Base-by-base conservation (phyloP, 2,888 invertebrate genomes). In the Euzetes globulus region DNA sequence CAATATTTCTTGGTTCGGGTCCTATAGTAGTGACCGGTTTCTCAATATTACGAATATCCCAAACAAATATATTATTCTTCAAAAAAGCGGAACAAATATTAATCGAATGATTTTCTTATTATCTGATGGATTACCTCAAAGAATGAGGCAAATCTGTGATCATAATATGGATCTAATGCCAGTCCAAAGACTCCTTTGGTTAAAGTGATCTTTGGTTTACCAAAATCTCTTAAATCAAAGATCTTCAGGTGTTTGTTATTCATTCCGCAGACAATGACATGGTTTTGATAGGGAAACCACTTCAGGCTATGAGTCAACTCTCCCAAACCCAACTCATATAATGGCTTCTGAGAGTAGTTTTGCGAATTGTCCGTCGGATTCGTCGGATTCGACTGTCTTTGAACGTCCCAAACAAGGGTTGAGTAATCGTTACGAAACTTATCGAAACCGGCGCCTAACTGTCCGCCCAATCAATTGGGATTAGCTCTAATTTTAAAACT, bases 381-480 rank as follows among this genome's bases (percentile, higher is more conserved):
- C 13, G 17, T 29, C 1, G n/a, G 29, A 70, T 17, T 37, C n/a
- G 65, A 47, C 29, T 27, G 33, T 33, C 68, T 19, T 15, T 73
- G 22, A 19, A 68, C 88, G 83, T 97, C 95, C 94, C 95, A 97
- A 68, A 96, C 86, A 9, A 92, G 85, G 55, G 96, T 88, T 75
- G 92, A 92, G 82, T 90, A 89, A 82, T 96, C 96, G 50, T 91
- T 90, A 77, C 94, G 87, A 81, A 92, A 90, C 81, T 92, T 92
- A 80, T 96, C 96, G 80, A 95, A 86, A 0, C 92, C 95, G 73
- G 90, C 90, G 0, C 91, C 92, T 76, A 96, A 84, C 82, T 84
- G 41, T 41, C 13, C 1, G 9, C 1, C 13, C 41, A 41, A 76
- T 37, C 78, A 79, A 37, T 75, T 70, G 37, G 76, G 45, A 68